Evolutionary conservation across 2,113 vertebrate species (phyloP), one percentile per base, ranked within the genome.

Genomic region (Hippocampus guttulatus): DNA sequence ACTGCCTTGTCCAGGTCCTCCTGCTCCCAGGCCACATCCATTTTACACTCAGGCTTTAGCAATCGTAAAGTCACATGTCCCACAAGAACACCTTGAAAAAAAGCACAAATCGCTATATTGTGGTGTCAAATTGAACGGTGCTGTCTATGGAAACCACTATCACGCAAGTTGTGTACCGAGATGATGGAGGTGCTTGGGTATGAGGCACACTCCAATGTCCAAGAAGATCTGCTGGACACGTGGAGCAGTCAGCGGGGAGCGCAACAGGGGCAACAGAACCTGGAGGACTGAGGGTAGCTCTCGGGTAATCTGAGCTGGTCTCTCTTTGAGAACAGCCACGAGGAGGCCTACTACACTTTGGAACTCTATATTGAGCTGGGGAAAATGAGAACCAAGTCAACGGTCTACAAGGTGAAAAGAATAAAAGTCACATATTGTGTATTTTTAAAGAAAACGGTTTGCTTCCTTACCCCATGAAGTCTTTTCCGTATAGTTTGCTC

Each of bases 21-120:
- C 68, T 98, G 93, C 58, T 88, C 93, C 97, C 97, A 99, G 2
- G 94, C 95, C 21, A 90, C 85, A 65, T 98, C 95, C 60, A 99
- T 81, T 8, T 89, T 90, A 83, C 96, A 99, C 52, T 95, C 95
- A 0, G 97, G 97, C 74, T 95, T 97, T 87, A 98, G 88, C 85
- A 97, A 82, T 15, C 97, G 95, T 78, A 99, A 82, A 25, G 95
- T 98, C 87, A 99, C 94, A 0, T 98, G 94, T 78, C 95, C 96
- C 57, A 97, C 93, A 40, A 98, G 92, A 38, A 86, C 86, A 64
- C 95, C 97, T 99, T 70, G 33, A 75, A 33, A 12, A 38, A 23
- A 75, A 63, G 86, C 8, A 11, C 20, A 30, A 15, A 40, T 7
- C 3, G 20, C 3, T 1, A 49, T 20, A 7, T 45, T 49, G 58